Percentiles rank a stretch among this genome's conserved stretches.
Evolutionary conservation across 2,888 invertebrate species (phyloP).

Genomic region (Melanophora roralis): DNA sequence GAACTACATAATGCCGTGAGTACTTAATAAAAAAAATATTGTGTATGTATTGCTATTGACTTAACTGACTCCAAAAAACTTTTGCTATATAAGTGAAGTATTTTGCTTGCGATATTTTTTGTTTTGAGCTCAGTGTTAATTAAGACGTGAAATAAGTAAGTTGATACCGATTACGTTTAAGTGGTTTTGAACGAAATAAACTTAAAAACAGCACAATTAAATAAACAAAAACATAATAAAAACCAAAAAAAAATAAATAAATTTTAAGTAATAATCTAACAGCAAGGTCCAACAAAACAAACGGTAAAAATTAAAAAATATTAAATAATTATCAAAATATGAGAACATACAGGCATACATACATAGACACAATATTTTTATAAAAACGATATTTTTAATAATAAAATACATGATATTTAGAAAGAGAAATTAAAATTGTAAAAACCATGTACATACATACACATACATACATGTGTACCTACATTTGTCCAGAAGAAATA

Average conservation of each 20-base stretch:
- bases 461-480: neutral
- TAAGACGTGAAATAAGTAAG: conserved; percentile 72
- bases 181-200: conserved; percentile 9
- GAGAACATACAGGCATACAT: too few relatives aligned
- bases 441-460: too few relatives aligned
- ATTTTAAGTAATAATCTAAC: too few relatives aligned
- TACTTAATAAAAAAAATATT: neutral
- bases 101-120: conserved; percentile 73
- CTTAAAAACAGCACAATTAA: conserved; percentile 1
- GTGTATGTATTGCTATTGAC: conserved; percentile 22
- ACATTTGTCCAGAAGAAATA: too few relatives aligned
- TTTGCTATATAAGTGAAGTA: conserved; percentile 72
- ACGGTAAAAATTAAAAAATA: conserved; percentile 33
- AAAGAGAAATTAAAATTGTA: neutral
- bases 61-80: conserved; percentile 48
- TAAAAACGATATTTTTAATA: neutral
- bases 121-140: conserved; percentile 74
- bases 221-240: neutral
- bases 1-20: conserved; percentile 1
- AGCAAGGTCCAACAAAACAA: conserved; percentile 11
- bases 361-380: neutral
- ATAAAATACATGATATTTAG: too few relatives aligned
- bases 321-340: conserved; percentile 4
- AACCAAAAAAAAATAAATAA: neutral
- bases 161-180: conserved; percentile 53